These are phyloP conservation scores for Pogonocichla stellata DNA, from an alignment of 2,113 vertebrate genomes.

Conservation along the genomic window DNA sequence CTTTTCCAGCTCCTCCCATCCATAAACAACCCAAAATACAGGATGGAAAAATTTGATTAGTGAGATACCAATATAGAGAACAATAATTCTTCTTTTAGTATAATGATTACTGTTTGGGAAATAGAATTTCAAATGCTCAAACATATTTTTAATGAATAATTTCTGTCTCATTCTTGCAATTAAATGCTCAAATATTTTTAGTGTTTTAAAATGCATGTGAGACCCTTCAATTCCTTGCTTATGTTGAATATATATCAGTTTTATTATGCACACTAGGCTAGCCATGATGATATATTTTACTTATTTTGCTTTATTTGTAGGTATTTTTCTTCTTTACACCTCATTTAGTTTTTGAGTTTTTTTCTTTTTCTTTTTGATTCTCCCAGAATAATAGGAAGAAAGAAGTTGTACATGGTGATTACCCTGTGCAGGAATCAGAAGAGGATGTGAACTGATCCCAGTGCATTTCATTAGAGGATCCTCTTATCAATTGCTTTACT, in stretches of 20 bases:
- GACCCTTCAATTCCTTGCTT: neutral
- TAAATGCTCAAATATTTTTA: neutral
- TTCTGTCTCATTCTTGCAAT: neutral
- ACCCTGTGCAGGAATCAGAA: neutral
- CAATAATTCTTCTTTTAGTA: neutral
- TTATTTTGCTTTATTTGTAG: neutral
- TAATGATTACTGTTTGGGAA: neutral
- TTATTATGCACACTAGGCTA: neutral
- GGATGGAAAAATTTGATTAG: neutral
- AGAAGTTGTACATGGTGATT: neutral
- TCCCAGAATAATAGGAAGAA: neutral
- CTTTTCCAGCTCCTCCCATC: neutral
- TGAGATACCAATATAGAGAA: neutral
- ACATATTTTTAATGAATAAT: neutral
- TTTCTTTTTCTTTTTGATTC: neutral
- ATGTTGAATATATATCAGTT: neutral
- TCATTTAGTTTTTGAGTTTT: rapidly evolving
- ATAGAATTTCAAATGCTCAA: neutral
- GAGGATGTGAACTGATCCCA: neutral
- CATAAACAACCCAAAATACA: neutral
- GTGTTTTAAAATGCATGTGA: neutral
- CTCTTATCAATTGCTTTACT: neutral
- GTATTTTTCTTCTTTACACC: neutral
- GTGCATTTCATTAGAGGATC: neutral
- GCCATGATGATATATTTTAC: neutral